Evolutionary conservation across 2,113 vertebrate genomes (phyloP), one percentile per base, ranked within the genome.

Genomic region (Apeltes quadracus): DNA sequence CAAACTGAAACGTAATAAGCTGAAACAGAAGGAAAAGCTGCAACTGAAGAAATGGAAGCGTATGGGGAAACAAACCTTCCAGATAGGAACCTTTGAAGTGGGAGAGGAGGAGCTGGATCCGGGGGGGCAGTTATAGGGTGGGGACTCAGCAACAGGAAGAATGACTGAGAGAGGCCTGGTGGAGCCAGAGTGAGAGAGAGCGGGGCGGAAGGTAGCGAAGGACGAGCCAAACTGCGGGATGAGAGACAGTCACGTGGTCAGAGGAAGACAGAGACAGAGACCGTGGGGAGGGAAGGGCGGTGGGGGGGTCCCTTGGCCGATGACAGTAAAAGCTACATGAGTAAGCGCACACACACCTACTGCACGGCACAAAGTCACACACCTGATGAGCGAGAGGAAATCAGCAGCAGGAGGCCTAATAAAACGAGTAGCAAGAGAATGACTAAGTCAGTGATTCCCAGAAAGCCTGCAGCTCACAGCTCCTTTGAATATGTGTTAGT

Each of bases 181-280:
- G 93, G 92, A 92, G 87, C 93, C 92, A 92, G 91, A 88, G 90
- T 91, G 92, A 92, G 92, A 94, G 73, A 92, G 89, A 93, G 92
- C 88, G 85, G 93, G 93, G 91, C 92, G 93, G 93, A 94, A 94
- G 92, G 93, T 94, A 92, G 92, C 91, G 87, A 94, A 94, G 92
- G 92, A 93, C 78, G 89, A 87, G 91, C 92, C 93, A 92, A 94
- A 94, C 94, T 94, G 93, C 91, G 69, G 92, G 92, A 92, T 81
- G 85, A 94, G 89, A 94, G 93, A 93, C 89, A 77, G 88, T 91
- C 84, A 59, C 44, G 73, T 75, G 69, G 75, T 83, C 78, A 82
- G 81, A 75, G 23, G 46, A 59, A 44, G 46, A 53, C 36, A 36
- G 44, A 38, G 63, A 41, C 27, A 54, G 36, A 61, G 39, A 71